Conservation (phyloP, 2,888 invertebrate species). For the Drosophila pseudotakahashii region DNA sequence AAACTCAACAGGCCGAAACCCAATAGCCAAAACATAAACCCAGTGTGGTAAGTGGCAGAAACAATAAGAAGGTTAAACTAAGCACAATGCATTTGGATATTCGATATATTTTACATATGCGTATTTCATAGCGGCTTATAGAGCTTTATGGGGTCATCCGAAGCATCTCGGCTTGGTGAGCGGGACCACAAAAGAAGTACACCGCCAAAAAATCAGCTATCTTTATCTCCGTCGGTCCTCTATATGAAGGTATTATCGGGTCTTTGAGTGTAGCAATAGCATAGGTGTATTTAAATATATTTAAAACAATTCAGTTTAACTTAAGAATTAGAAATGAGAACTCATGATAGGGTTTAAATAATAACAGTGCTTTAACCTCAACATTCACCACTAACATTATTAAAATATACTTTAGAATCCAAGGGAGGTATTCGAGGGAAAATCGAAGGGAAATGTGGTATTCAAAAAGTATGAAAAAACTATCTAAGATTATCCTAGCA, state of each 20-base stretch:
- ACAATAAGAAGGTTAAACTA: conserved; percentile 71
- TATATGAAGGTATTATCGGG: background rate
- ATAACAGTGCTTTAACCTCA: no score
- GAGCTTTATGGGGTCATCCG: conserved; percentile 41
- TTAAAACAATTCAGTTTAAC: no score
- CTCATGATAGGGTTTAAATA: no score
- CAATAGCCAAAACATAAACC: conserved; percentile 23
- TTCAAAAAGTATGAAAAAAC: no score
- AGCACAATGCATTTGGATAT: conserved; percentile 49
- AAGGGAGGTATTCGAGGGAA: no score
- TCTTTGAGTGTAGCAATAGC: background rate
- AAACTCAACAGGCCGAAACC: conserved; percentile 23
- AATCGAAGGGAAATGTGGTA: no score
- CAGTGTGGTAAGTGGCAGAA: conserved; percentile 67
- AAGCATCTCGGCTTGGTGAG: conserved; percentile 16
- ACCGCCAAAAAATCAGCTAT: background rate
- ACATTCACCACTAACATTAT: no score
- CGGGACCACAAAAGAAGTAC: conserved; percentile 33
- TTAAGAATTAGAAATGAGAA: no score
- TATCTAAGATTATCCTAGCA: no score
- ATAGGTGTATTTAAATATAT: no score
- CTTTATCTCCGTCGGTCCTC: background rate
- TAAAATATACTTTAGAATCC: no score
- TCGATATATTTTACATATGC: conserved; percentile 38
- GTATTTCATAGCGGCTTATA: conserved; percentile 40